Conservation (phyloP, 2,113 vertebrate genomes). For the Anolis carolinensis region DNA sequence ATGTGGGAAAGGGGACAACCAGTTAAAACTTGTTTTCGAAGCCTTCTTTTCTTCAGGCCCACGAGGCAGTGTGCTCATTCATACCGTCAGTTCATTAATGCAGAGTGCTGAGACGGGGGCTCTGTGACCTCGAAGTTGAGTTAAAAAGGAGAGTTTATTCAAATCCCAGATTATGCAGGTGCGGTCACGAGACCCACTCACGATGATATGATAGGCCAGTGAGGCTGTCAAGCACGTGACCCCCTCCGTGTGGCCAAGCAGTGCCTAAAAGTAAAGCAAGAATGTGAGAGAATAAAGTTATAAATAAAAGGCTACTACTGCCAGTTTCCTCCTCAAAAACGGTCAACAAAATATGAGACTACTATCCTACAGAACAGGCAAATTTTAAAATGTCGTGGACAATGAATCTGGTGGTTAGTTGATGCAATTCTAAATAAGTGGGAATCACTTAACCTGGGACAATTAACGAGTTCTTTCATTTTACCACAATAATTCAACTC, state of each 20-base stretch:
- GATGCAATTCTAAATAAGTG: neutral
- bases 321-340: neutral
- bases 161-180: constrained; percentile 99
- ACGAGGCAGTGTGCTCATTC: constrained; percentile 38
- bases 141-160: constrained; percentile 95
- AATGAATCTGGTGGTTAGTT: neutral
- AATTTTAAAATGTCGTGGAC: neutral
- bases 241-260: constrained; percentile 95
- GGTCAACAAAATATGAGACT: neutral
- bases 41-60: neutral
- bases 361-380: too few relatives aligned
- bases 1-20: neutral
- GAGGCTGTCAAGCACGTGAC: constrained; percentile 93
- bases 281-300: neutral
- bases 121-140: constrained; percentile 93
- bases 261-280: constrained; percentile 76
- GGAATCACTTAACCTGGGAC: neutral
- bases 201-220: constrained; percentile 92
- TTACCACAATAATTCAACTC: neutral
- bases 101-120: constrained; percentile 95
- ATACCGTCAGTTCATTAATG: constrained; percentile 95
- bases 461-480: neutral
- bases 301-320: neutral
- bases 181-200: constrained; percentile 94
- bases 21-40: neutral